Base-by-base conservation (phyloP, 1,140 invertebrate genomes). In the Sycophila sp. region DNA sequence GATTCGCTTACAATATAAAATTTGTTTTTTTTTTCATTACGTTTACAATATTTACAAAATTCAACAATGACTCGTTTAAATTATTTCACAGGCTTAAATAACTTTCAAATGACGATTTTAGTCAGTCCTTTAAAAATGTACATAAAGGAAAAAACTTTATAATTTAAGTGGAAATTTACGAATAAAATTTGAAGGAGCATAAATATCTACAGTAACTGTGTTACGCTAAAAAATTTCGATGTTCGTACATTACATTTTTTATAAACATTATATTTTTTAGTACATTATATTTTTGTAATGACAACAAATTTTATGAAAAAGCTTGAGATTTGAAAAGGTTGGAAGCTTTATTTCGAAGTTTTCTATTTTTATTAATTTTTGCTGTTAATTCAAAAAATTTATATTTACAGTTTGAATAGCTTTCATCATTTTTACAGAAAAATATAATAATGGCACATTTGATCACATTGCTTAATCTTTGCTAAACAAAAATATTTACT, bases 311-410 rank as follows among this genome's bases (percentile, higher is more conserved):
- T 10, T 26, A 40, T 5, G 45, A 60, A 69, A 69, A 69, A 62
- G 66, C 45, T 60, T 60, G 45, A 69, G 56, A 51, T 60, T 58
- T 45, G 5, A 49, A 30, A 13, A 47, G 40, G 34, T 36, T 47
- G 40, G 40, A 67, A 67, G 55, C 26, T n/a, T 22, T 34, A 28
- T 53, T 28, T 64, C 8, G 19, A 24, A 47, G 17, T 17, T 38
- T 10, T 8, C 4, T 13, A 38, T 38, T 38, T 15, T 8, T 3
- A 38, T 3, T 38, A 38, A 38, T 38, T 38, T 8, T 15, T 38
- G 11, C n/a, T 3, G 36, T 38, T 45, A 42, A 45, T 47, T 22
- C 0, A 6, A 11, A 22, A 22, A 4, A 24, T 53, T 13, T 11
- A 51, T 51, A 11, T 30, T 53, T 53, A 8, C 49, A 51, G 13